Evolutionary conservation across 2,113 vertebrate species (phyloP).

Genomic region (Calidris pugnax): DNA sequence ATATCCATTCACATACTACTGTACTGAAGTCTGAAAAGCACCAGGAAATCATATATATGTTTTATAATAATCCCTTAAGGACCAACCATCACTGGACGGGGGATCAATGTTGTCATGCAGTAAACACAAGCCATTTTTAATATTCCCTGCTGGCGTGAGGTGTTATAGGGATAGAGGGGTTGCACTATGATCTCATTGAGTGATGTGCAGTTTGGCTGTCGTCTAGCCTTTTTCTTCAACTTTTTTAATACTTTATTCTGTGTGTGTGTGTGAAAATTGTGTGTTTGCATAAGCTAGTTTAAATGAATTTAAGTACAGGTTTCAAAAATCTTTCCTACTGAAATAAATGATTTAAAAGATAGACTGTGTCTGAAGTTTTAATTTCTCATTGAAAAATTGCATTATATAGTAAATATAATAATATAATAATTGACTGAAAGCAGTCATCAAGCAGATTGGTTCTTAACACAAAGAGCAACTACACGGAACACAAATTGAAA

Average conservation of each 20-base stretch:
- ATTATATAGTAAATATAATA: too few species aligned
- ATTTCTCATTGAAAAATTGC: background rate
- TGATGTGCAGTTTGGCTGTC: conserved; percentile 81
- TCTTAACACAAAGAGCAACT: background rate
- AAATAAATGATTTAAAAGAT: conserved; percentile 82
- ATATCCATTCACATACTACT: background rate
- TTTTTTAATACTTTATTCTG: conserved; percentile 62
- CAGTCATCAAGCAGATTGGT: background rate
- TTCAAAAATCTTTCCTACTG: conserved; percentile 80
- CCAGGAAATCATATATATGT: background rate
- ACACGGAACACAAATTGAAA: background rate
- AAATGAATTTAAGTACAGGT: conserved; percentile 75
- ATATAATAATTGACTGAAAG: background rate
- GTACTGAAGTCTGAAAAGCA: background rate
- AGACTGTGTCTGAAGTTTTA: conserved; percentile 48
- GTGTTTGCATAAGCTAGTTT: conserved; percentile 77
- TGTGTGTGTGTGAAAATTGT: conserved; percentile 71
- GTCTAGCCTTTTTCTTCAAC: conserved; percentile 64
- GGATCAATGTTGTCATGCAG: background rate
- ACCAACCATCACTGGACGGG: background rate
- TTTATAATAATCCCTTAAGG: background rate
- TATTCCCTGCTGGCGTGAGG: conserved; percentile 31
- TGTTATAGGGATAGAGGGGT: background rate
- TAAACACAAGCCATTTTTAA: conserved; percentile 68
- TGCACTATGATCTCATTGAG: conserved; percentile 90